Conservation (phyloP, 2,797 vertebrate genomes). For the Rhabdomys pumilio region DNA sequence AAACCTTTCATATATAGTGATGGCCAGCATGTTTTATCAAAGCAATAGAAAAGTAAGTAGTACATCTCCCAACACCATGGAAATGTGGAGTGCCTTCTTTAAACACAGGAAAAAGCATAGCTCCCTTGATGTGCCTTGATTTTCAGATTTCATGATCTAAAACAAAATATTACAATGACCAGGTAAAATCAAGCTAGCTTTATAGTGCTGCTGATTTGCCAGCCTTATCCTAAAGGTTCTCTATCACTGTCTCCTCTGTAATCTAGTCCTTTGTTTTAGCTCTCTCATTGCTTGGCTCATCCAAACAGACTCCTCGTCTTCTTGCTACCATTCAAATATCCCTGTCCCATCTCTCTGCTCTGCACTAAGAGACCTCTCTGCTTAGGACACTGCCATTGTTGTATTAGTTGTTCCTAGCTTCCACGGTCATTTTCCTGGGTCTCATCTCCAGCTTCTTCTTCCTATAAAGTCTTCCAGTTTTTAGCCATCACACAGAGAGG, state of each 20-base stretch:
- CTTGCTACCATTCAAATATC: background rate
- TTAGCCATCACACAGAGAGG: background rate
- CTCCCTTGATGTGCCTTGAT: background rate
- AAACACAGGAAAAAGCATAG: background rate
- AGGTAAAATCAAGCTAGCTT: background rate
- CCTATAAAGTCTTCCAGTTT: background rate
- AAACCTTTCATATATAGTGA: background rate
- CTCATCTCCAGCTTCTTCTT: background rate
- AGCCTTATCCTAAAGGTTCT: background rate
- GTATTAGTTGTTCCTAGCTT: background rate
- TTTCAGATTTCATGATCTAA: conserved; percentile 2
- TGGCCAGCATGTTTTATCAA: background rate
- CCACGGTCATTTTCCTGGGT: background rate
- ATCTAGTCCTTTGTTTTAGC: background rate
- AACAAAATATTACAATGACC: background rate
- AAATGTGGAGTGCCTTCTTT: background rate
- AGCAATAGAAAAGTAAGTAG: background rate
- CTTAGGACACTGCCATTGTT: background rate
- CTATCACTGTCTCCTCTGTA: background rate
- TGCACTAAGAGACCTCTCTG: too few relatives aligned
- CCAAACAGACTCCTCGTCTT: background rate
- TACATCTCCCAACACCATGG: background rate
- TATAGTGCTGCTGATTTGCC: background rate
- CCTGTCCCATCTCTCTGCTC: background rate
- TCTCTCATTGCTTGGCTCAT: background rate